phyloP scores from a whole-genome alignment of 2,113 vertebrate species.

The Amphiprion ocellaris region DNA sequence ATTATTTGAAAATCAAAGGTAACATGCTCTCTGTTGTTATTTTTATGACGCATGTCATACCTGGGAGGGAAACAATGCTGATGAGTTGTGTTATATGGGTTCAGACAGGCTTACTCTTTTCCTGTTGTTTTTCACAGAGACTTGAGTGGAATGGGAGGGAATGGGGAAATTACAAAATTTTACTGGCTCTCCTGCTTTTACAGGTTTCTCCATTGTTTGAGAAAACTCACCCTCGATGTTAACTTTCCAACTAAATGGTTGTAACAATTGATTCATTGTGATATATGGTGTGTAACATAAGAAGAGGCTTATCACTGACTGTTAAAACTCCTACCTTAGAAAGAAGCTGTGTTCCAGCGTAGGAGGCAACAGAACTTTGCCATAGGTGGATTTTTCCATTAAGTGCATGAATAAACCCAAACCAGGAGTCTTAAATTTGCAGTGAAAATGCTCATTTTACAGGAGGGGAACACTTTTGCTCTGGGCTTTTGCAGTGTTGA shows the following conservation, averaged over 20 bases:
- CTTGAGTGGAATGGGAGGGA: neutral
- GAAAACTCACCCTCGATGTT: neutral
- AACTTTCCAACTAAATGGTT: neutral
- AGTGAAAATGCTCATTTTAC: neutral
- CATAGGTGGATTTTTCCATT: neutral
- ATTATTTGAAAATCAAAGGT: constrained; percentile 59
- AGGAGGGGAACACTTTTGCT: no score
- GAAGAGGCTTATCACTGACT: neutral
- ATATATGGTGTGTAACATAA: neutral
- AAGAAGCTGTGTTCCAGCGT: constrained; percentile 1
- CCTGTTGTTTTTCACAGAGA: constrained; percentile 30
- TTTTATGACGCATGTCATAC: constrained; percentile 54
- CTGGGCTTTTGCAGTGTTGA: no score
- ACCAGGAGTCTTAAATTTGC: neutral
- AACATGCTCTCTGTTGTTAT: constrained; percentile 53
- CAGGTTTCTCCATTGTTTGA: constrained; percentile 1
- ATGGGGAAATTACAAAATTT: neutral
- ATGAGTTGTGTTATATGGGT: constrained; percentile 41
- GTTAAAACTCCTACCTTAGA: neutral
- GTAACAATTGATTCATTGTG: neutral
- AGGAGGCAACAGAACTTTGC: neutral
- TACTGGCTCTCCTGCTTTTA: neutral
- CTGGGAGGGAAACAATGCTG: constrained; percentile 38
- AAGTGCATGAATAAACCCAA: constrained; percentile 3
- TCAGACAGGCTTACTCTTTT: constrained; percentile 22